These are phyloP conservation scores for Bubo scandiacus DNA, from an alignment of 2,113 vertebrate species.

Conservation along the genomic window DNA sequence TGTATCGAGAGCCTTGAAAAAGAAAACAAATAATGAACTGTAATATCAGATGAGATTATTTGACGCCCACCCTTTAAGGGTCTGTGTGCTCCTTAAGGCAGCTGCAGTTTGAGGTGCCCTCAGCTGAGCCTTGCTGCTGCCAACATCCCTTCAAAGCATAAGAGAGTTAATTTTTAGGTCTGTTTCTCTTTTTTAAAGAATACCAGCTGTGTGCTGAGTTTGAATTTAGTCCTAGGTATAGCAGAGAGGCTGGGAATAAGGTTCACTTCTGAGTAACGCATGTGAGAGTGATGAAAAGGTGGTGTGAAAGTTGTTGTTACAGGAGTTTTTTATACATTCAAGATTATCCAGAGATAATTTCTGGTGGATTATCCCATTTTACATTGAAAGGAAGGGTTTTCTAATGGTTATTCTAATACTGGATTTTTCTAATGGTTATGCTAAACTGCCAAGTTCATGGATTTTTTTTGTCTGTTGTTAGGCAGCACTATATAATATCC, in stretches of 20 bases:
- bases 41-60: not conserved
- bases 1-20: not conserved
- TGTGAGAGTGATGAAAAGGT: accelerated
- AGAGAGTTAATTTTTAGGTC: not conserved
- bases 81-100: not conserved
- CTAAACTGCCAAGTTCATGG: not conserved
- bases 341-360: not conserved
- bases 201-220: not conserved
- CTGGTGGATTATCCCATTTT: not conserved
- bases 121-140: not conserved
- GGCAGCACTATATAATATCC: not conserved
- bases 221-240: not conserved
- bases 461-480: not conserved
- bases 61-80: not conserved
- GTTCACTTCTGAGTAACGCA: not conserved
- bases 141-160: not conserved
- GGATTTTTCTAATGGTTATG: not conserved
- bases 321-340: not conserved
- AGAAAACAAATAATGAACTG: too few relatives aligned
- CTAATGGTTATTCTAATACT: not conserved
- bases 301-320: not conserved
- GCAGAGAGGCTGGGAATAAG: not conserved
- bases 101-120: not conserved
- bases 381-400: not conserved
- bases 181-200: not conserved